Base-by-base conservation (phyloP, 1,140 invertebrate species). In the Leucophenga varia region DNA sequence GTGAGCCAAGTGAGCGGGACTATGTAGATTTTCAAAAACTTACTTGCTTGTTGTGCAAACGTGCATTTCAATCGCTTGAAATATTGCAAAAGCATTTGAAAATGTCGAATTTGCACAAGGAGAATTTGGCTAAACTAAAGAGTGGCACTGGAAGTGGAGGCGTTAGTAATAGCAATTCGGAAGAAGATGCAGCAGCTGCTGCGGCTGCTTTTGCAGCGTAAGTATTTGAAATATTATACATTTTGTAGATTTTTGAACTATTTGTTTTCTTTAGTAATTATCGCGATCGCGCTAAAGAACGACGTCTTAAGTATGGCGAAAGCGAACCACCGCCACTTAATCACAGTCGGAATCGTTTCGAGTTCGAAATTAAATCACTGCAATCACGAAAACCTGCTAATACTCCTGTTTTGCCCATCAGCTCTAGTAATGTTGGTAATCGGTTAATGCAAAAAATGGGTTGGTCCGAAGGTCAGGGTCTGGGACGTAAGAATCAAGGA, bases 371-470 rank as follows among this genome's bases (percentile, higher is more conserved):
- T 0, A 63, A 72, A 31, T 61, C 51, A 10, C 6, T 75, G 17
- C 57, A 69, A 22, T 41, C 51, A 4, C 50, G 52, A 2, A 56
- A 61, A 43, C 47, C 49, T 10, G 69, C 76, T 52, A 21, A 14
- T 2, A 64, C 77, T 2, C 75, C 78, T n/a, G 61, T 74, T 19
- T 49, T 76, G 42, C 74, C 79, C 12, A 92, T 97, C 37, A 88
- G 90, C 12, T 86, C 87, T 0, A 89, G 90, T 49, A 95, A 94
- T 75, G 88, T 95, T 57, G 94, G 94, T 2, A 96, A 88, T 77
- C 90, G 91, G 75, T 79, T 99, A 58, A 74, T 99, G 32, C 94
- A 98, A 77, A 97, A 95, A 78, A 98, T 98, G 96, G 97, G 97
- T 1, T 99, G 97, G 96, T 89, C 86, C 5, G 91, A 95, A 74